Evolutionary conservation across 2,797 vertebrate genomes (phyloP), one percentile per base, ranked within the genome.

Genomic region (Simalia tracyae): DNA sequence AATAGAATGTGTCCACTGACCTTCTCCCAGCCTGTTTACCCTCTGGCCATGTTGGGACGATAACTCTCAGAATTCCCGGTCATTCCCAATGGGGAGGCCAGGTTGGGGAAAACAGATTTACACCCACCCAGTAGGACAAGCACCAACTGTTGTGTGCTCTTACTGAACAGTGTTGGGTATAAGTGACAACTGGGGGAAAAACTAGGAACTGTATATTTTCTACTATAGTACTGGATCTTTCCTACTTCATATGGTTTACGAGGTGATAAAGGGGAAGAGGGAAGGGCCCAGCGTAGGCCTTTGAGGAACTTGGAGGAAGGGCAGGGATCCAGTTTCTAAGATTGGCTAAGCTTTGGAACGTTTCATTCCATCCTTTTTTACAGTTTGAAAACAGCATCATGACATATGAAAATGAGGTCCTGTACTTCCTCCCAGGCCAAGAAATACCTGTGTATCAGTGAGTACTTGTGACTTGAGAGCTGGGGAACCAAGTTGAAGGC

Each of bases 321-420:
- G 84, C 68, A 81, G 36, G 14, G n/a, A 72, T 91, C 57, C 5
- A 63, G 24, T n/a, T 60, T 36, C 9, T 7, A 59, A 14, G 31
- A 11, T 36, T 4, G 12, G 10, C 24, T 11, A 56, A 66, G 14
- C 4, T 61, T 46, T n/a, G n/a, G 85, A 59, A 31, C 8, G 17
- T 22, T 19, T 14, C 14, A 17, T 64, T 14, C 87, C 66, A 14
- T 56, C 22, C 81, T 68, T 22, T 2, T 8, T 91, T 93, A 5
- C 87, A 97, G 96, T 96, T 97, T 94, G 94, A 94, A 26, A 87
- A 93, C 56, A 92, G 94, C 76, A 9, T 89, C 42, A 87, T 97
- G 94, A 95, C 85, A 1, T 97, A 97, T 19, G 96, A 97, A 91
- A 98, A 97, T 0, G 96, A 96, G 0, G 86, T 97, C 12, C 93